Evolutionary conservation across 2,113 vertebrate genomes (phyloP).

Genomic region (Riparia riparia): DNA sequence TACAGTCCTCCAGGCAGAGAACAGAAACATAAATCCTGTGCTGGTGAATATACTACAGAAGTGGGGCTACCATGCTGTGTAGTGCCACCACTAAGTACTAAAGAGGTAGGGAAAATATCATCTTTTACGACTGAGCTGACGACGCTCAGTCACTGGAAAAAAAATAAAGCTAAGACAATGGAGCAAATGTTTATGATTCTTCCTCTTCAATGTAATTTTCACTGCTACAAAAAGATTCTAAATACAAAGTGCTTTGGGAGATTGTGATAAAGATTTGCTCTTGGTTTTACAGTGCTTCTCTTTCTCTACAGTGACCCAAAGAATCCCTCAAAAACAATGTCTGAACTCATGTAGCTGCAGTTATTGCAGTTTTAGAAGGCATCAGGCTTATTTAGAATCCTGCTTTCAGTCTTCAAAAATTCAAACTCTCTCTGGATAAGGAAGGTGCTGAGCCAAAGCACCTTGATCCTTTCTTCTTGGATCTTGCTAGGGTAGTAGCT

Average conservation of each 20-base stretch:
- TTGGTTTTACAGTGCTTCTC: not conserved
- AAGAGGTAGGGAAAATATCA: not conserved
- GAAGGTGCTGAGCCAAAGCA: not conserved
- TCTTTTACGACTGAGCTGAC: not conserved
- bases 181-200: not conserved
- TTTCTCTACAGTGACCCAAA: not conserved
- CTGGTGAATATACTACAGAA: not conserved
- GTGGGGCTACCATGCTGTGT: not conserved
- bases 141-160: not conserved
- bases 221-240: not conserved
- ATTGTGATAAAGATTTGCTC: not conserved
- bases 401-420: not conserved
- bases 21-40: not conserved
- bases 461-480: not conserved
- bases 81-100: not conserved
- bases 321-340: not conserved
- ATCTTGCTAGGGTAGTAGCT: not conserved
- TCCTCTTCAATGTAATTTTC: not conserved
- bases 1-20: not conserved
- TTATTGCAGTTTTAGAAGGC: not conserved
- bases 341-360: not conserved
- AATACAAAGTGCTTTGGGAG: not conserved
- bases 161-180: not conserved
- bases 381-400: not conserved
- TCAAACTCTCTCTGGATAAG: not conserved